Evolutionary conservation across 2,797 vertebrate genomes (phyloP).

Genomic region (Arnoldichthys spilopterus): DNA sequence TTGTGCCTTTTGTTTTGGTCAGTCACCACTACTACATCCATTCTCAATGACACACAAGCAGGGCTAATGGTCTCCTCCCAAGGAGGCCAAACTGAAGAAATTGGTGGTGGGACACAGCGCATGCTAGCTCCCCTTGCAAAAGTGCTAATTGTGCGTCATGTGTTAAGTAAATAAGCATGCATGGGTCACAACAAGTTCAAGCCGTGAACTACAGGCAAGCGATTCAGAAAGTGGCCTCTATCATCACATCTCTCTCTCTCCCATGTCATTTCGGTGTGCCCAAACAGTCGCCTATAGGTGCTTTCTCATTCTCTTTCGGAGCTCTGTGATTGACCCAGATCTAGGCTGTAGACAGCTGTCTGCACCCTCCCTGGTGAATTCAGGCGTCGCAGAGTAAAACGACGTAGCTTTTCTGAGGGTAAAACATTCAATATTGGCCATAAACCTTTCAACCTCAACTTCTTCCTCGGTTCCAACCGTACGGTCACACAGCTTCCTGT

Average conservation of each 20-base stretch:
- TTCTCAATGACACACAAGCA: slow-evolving; percentile 60
- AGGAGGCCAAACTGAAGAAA: slow-evolving; percentile 30
- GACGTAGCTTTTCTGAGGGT: too few relatives aligned
- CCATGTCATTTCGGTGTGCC: not conserved
- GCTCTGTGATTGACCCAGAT: slow-evolving; percentile 12
- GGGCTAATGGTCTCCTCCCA: slow-evolving; percentile 48
- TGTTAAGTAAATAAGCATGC: not conserved
- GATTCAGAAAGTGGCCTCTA: not conserved
- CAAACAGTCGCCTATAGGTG: not conserved
- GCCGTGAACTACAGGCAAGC: slow-evolving; percentile 23
- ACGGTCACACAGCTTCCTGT: slow-evolving; percentile 4
- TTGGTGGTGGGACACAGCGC: slow-evolving; percentile 25
- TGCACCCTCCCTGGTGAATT: slow-evolving; percentile 12
- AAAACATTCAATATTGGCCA: too few relatives aligned
- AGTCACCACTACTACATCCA: slow-evolving; percentile 70
- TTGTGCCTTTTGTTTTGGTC: slow-evolving; percentile 78
- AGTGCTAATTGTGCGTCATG: slow-evolving; percentile 21
- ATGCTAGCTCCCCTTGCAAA: slow-evolving; percentile 12
- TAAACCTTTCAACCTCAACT: not conserved
- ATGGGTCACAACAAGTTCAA: slow-evolving; percentile 48
- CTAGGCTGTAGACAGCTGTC: slow-evolving; percentile 1
- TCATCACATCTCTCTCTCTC: too few relatives aligned
- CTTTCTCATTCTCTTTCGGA: not conserved
- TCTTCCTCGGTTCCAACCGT: not conserved
- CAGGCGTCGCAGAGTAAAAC: not conserved